Base-by-base conservation (phyloP, 2,113 vertebrate species). In the Stigmatopora argus region DNA sequence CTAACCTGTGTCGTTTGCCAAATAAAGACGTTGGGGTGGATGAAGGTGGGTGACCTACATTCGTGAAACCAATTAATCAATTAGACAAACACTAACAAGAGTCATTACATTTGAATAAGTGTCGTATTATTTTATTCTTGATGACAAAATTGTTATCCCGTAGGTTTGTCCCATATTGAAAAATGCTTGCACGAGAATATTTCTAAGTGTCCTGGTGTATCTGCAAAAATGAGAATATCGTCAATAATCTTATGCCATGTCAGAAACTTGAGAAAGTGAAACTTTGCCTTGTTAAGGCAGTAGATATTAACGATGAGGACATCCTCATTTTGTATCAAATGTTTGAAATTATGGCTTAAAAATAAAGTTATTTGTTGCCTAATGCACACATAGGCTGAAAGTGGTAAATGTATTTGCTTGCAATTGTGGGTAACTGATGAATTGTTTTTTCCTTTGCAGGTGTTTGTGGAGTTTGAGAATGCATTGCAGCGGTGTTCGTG, bases 381-480 rank as follows among this genome's bases (percentile, higher is more conserved):
- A 8, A 31, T 31, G 23, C 53, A 31, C 5, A 31, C 26, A 23
- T 23, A 15, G 3, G 13, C 23, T 56, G 7, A 56, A 31, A 31
- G 21, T 55, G 4, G 13, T 31, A 4, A 21, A 17, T 56, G 11
- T 14, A 48, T 56, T 45, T 61, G 19, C 13, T 1, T 45, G 44
- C n/a, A 4, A 45, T 15, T 23, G 19, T 61, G 38, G n/a, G 19
- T 64, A 49, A 9, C 9, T 35, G 41, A 31, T 52, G 21, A 5
- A 18, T 26, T 62, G 7, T 31, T 31, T 68, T 66, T 35, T 46
- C 35, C 15, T 48, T 12, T 74, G 41, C 83, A 99, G 97, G 94
- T 99, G 66, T 99, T 95, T 82, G 92, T 99, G 83, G 97, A 99
- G 86, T 98, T 98, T 31, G 95, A 99, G 72, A 94, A 94, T 17